Conservation (phyloP, 2,888 invertebrate genomes). For the Miltochrista miniata region DNA sequence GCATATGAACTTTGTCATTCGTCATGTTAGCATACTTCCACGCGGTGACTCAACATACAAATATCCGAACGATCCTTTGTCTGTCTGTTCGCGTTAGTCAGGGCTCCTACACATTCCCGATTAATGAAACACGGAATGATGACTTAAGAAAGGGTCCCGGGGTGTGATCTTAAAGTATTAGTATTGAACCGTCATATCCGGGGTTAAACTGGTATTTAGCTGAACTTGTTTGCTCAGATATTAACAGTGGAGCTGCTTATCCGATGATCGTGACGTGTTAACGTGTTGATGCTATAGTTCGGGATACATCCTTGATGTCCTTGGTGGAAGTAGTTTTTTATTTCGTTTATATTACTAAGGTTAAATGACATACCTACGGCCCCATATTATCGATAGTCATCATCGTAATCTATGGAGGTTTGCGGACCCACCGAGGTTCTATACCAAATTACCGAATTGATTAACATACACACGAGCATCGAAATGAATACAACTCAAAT, state of each 20-base stretch:
- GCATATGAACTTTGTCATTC: constrained; percentile 19
- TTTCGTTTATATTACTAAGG: too few relatives aligned
- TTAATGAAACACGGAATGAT: constrained; percentile 46
- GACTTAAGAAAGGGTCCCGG: constrained; percentile 20
- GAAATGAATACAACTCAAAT: too few relatives aligned
- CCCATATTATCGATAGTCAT: too few relatives aligned
- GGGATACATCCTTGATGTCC: neutral
- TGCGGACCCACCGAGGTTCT: neutral
- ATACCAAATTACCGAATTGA: too few relatives aligned
- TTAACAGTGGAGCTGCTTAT: constrained; percentile 25
- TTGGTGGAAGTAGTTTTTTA: too few relatives aligned
- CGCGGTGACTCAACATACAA: constrained; percentile 39
- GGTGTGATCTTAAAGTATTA: constrained; percentile 30
- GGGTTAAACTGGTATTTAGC: constrained; percentile 31
- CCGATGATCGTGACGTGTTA: constrained; percentile 1
- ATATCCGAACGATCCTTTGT: constrained; percentile 41
- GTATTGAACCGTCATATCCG: constrained; percentile 31
- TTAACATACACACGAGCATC: too few relatives aligned
- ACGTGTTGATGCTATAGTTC: neutral
- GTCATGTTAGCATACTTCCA: constrained; percentile 29
- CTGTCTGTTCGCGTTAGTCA: constrained; percentile 46
- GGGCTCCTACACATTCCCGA: constrained; percentile 51
- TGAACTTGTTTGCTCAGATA: constrained; percentile 20
- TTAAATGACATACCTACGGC: too few relatives aligned
- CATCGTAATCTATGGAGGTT: too few relatives aligned